Percentiles rank a stretch among this genome's conserved stretches.
Conservation (phyloP, 1,140 invertebrate species). For the Ceratitis capitata region DNA sequence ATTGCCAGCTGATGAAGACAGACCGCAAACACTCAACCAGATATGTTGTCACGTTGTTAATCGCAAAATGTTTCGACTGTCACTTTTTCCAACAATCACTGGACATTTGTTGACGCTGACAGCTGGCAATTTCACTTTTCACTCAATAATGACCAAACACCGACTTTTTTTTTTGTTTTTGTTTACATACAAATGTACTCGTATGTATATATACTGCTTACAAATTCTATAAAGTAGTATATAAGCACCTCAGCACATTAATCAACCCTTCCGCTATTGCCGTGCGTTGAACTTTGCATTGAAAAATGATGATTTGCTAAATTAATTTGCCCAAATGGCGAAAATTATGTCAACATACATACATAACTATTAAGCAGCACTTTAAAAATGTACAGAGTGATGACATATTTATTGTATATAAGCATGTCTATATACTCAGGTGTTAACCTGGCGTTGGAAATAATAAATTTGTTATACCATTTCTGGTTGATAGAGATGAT, state of each 20-base stretch:
- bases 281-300: background rate
- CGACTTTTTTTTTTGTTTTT: too few species aligned
- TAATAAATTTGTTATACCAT: background rate
- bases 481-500: background rate
- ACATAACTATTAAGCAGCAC: background rate
- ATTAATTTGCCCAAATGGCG: background rate
- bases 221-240: background rate
- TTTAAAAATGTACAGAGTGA: too few species aligned
- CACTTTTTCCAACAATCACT: conserved; percentile 1
- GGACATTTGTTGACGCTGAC: conserved; percentile 6
- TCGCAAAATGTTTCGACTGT: background rate
- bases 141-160: background rate
- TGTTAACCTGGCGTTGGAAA: background rate
- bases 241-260: background rate
- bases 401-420: too few species aligned
- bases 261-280: background rate
- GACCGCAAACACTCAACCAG: background rate
- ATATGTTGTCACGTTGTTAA: background rate
- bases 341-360: background rate
- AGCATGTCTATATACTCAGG: too few species aligned
- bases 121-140: background rate
- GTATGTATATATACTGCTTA: background rate
- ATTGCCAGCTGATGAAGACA: background rate
- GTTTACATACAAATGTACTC: too few species aligned
- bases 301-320: background rate